Percentiles rank a stretch among this genome's conserved stretches.
These are phyloP conservation scores for Heteromormyrus szaboi DNA, from an alignment of 2,797 vertebrate genomes.

Conservation along the genomic window DNA sequence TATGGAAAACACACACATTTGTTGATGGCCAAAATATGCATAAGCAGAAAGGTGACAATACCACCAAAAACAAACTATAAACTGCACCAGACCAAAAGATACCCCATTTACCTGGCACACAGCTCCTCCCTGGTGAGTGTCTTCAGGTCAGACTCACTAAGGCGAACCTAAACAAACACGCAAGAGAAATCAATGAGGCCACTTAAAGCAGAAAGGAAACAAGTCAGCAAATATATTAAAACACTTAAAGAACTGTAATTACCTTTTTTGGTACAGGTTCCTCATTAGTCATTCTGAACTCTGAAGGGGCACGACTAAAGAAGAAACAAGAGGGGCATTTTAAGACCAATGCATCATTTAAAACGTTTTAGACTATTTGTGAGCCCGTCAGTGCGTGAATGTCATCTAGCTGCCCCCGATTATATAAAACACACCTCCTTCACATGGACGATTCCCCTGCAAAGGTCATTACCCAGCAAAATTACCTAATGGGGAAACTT, in stretches of 20 bases:
- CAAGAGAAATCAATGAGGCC: slow-evolving; percentile 16
- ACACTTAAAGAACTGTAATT: slow-evolving; percentile 33
- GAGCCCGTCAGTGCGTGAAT: background rate
- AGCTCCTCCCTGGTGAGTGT: slow-evolving; percentile 92
- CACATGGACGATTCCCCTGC: background rate
- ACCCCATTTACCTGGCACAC: slow-evolving; percentile 77
- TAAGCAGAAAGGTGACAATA: background rate
- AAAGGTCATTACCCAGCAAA: background rate
- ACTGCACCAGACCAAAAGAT: background rate
- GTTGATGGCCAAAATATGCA: background rate
- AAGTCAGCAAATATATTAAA: background rate
- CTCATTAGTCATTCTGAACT: slow-evolving; percentile 95
- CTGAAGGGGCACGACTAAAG: slow-evolving; percentile 41
- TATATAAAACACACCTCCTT: background rate
- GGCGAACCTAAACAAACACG: slow-evolving; percentile 76
- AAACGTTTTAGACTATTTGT: background rate
- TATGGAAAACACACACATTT: background rate
- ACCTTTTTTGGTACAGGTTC: slow-evolving; percentile 99
- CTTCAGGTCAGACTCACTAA: slow-evolving; percentile 97
- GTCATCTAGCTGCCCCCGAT: background rate
- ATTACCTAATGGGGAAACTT: background rate
- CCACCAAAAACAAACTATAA: background rate
- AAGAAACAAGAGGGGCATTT: background rate
- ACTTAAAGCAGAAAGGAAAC: background rate
- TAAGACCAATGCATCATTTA: background rate